Evolutionary conservation across 2,888 invertebrate genomes (phyloP), one percentile per base, ranked within the genome.

Genomic region (Himalopsyche anomala): DNA sequence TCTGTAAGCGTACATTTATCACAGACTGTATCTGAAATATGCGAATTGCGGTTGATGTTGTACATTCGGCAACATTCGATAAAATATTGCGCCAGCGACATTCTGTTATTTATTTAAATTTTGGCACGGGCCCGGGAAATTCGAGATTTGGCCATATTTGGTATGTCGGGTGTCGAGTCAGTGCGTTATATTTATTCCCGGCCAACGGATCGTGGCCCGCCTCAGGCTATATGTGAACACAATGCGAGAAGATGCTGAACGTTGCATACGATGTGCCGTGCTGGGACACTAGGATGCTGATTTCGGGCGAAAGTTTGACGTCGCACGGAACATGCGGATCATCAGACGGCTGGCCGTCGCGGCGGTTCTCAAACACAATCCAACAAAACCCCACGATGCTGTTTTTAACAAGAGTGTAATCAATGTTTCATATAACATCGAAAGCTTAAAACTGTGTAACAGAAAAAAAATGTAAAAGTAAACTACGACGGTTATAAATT

Each of bases 161-260:
- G 62, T 28, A 62, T 62, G 62, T 62, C 62, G 62, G 62, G 51
- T 51, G 51, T 15, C 62, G 19, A n/a, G 62, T 62, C 62, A 28
- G 62, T 62, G 62, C 62, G 62, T 62, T 62, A 62, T 62, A 62
- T 62, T 62, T 62, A 62, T 28, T 62, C 62, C 62, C 62, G 62
- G 62, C 62, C 62, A 62, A 62, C 62, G 62, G 62, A 28, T 51
- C 51, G 51, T 51, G 51, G 51, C 51, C 5, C 51, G 51, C 51
- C 51, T 51, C 62, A 28, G 62, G 62, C 62, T 62, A 62, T 62
- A 62, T 62, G 62, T 62, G 62, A 62, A 62, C 28, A 62, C 62
- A 62, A 62, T 62, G 28, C 62, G 62, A 62, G 62, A 28, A 62
- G 62, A 62, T n/a, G 62, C 62, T 62, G 62, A 62, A 62, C 62